phyloP scores from a whole-genome alignment of 1,140 invertebrate genomes.

The Eubasilissa regina region DNA sequence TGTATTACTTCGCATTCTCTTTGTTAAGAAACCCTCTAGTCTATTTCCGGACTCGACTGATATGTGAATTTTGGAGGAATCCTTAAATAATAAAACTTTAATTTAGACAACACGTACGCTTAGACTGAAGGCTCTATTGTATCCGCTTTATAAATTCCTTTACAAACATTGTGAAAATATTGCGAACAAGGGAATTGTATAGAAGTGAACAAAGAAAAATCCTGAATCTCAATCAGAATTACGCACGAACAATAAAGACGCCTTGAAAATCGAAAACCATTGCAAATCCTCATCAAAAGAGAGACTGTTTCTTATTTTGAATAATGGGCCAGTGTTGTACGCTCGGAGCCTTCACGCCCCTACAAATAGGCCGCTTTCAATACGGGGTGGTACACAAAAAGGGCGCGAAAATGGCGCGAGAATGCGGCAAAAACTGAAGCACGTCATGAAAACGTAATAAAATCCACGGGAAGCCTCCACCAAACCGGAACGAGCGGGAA shows the following conservation, averaged over 20 bases:
- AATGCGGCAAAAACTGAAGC: conserved; percentile 40
- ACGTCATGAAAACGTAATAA: conserved; percentile 52
- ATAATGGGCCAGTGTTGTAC: conserved; percentile 33
- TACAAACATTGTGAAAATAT: conserved; percentile 19
- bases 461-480: conserved; percentile 27
- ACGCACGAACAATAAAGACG: conserved; percentile 27
- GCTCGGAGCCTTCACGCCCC: background rate
- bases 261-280: conserved; percentile 36
- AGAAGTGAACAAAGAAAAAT: conserved; percentile 32
- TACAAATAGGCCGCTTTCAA: conserved; percentile 5
- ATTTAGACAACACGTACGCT: too few species aligned
- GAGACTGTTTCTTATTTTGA: conserved; percentile 39
- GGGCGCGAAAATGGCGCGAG: conserved; percentile 15
- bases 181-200: background rate
- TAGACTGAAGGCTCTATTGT: too few species aligned
- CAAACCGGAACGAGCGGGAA: conserved; percentile 38
- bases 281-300: conserved; percentile 23
- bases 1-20: background rate
- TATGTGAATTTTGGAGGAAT: background rate
- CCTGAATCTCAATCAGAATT: conserved; percentile 38
- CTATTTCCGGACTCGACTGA: background rate
- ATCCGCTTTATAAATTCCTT: conserved; percentile 6
- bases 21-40: background rate
- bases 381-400: background rate
- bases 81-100: background rate